These are phyloP conservation scores for Cercopithecus mona DNA, from an alignment of 2,113 vertebrate species.

Conservation along the genomic window DNA sequence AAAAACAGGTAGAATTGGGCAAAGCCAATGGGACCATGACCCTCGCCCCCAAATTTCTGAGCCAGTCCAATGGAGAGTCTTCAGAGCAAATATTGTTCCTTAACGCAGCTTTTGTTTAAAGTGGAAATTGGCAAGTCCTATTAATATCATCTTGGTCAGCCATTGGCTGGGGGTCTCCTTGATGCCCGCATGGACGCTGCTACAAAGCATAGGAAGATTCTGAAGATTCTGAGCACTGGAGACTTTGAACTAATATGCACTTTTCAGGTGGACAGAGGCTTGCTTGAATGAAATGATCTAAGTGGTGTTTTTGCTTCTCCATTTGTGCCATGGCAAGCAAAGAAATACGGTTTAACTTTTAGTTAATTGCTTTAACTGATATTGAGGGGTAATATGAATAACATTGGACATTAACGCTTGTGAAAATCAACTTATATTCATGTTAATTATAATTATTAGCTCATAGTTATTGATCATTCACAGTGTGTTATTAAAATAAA, in stretches of 20 bases:
- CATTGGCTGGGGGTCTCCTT: too few species aligned
- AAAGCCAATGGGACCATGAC: background rate
- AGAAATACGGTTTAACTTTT: background rate
- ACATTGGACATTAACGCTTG: too few species aligned
- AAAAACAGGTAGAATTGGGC: background rate
- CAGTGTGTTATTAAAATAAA: background rate
- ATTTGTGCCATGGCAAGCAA: background rate
- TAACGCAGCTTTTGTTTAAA: background rate
- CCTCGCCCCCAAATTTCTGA: background rate
- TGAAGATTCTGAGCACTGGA: background rate
- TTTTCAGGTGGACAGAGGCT: background rate
- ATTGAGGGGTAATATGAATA: background rate
- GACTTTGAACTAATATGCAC: background rate
- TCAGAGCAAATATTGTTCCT: background rate
- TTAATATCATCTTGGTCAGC: background rate
- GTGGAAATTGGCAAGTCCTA: background rate
- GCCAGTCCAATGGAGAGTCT: background rate
- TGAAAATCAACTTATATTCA: background rate
- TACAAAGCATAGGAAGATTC: background rate
- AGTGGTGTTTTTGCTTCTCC: background rate
- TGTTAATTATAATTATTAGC: background rate
- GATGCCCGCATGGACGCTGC: too few species aligned
- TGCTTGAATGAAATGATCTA: rapidly evolving
- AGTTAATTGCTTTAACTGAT: background rate
- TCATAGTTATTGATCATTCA: background rate